Percentiles rank a stretch among this genome's conserved stretches.
Evolutionary conservation across 1,140 invertebrate genomes (phyloP).

Genomic region (Apolygus lucorum): DNA sequence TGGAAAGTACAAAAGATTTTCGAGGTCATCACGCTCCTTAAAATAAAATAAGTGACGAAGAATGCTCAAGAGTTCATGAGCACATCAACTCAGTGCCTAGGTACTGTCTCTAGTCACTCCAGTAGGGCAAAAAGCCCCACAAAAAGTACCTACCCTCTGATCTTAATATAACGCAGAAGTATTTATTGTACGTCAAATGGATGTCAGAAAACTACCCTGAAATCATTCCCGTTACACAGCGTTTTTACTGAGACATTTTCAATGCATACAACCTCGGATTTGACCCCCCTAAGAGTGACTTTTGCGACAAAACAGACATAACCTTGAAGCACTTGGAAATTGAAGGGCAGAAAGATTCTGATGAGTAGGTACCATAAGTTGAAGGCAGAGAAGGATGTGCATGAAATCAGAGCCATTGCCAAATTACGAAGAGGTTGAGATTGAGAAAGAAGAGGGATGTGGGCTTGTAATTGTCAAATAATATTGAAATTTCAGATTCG

Average conservation of each 20-base stretch:
- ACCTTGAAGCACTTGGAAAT: conserved; percentile 8
- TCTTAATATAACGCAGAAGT: neutral
- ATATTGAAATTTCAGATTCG: neutral
- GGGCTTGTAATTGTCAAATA: neutral
- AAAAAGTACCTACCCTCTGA: neutral
- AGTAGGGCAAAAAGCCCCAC: neutral
- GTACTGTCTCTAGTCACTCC: neutral
- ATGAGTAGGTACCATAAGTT: too few relatives aligned
- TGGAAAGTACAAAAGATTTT: neutral
- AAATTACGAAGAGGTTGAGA: neutral
- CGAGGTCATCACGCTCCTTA: neutral
- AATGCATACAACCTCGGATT: neutral
- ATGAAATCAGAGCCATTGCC: neutral
- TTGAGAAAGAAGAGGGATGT: too few relatives aligned
- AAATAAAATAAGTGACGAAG: neutral
- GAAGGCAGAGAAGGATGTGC: neutral
- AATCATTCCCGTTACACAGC: neutral
- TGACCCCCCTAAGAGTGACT: neutral
- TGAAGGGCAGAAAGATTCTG: conserved; percentile 12
- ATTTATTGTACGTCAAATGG: neutral
- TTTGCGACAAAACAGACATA: conserved; percentile 15
- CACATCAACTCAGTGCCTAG: neutral
- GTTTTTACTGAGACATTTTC: neutral
- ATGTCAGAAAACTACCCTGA: neutral
- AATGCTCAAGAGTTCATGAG: neutral